Conservation (phyloP, 2,113 vertebrate species). For the Tinamus guttatus region DNA sequence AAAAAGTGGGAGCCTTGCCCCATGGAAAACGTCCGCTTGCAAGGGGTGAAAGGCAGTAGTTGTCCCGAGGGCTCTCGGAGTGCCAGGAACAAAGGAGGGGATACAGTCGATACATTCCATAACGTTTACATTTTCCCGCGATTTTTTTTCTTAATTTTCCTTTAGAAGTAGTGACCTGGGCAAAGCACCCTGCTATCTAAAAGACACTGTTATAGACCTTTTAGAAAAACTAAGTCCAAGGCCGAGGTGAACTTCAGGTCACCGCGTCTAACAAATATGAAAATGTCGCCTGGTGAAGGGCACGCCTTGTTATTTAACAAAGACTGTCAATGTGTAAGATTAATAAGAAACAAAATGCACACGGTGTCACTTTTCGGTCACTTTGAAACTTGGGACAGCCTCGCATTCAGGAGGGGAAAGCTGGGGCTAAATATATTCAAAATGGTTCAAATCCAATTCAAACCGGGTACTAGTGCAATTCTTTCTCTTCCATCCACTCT, state of each 20-base stretch:
- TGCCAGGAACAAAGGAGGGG: slow-evolving; percentile 75
- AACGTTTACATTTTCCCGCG: slow-evolving; percentile 82
- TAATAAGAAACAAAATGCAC: slow-evolving; percentile 99
- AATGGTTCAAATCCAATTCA: slow-evolving; percentile 83
- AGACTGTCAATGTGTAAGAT: slow-evolving; percentile 99
- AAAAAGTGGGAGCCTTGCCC: neutral
- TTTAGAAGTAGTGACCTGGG: slow-evolving; percentile 85
- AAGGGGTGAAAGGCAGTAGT: slow-evolving; percentile 12
- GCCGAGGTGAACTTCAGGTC: slow-evolving; percentile 99
- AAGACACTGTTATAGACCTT: slow-evolving; percentile 85
- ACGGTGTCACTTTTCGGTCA: slow-evolving; percentile 98
- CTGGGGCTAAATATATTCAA: slow-evolving; percentile 83
- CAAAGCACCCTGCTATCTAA: slow-evolving; percentile 83
- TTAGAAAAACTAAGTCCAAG: slow-evolving; percentile 96
- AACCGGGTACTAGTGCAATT: slow-evolving; percentile 56
- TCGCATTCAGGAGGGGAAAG: slow-evolving; percentile 80
- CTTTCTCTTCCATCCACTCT: slow-evolving; percentile 50
- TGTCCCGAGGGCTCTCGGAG: slow-evolving; percentile 43
- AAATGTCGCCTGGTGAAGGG: slow-evolving; percentile 98
- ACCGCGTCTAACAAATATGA: slow-evolving; percentile 99
- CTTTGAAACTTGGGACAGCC: slow-evolving; percentile 89
- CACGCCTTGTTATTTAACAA: slow-evolving; percentile 99
- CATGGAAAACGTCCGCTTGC: neutral
- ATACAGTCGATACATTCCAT: slow-evolving; percentile 82
- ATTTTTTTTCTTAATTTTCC: slow-evolving; percentile 78